Evolutionary conservation across 2,888 invertebrate genomes (phyloP).

Genomic region (Agrochola lychnidis): DNA sequence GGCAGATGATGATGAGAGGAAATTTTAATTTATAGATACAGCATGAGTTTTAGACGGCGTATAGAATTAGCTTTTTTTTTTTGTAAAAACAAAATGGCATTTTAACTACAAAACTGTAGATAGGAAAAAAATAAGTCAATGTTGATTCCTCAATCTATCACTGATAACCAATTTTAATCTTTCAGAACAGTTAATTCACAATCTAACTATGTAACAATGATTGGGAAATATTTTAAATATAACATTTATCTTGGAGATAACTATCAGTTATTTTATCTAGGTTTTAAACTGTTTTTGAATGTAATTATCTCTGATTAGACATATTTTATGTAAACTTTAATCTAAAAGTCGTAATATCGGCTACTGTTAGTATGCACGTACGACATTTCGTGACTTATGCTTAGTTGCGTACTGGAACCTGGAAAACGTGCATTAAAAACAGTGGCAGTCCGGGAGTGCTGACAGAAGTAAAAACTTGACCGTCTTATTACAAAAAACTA

Average conservation of each 20-base stretch:
- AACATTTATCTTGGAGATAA: conserved; percentile 53
- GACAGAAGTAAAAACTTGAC: too few species aligned
- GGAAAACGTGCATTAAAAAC: neutral
- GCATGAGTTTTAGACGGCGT: too few species aligned
- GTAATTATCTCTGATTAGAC: conserved; percentile 57
- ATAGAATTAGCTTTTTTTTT: neutral
- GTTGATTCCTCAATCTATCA: conserved; percentile 27
- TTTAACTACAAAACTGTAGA: neutral
- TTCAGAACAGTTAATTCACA: conserved; percentile 44
- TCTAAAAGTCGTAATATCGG: conserved; percentile 8
- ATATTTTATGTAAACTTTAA: conserved; percentile 41
- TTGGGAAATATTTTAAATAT: conserved; percentile 44
- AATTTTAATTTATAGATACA: too few species aligned
- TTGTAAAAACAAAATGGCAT: too few species aligned
- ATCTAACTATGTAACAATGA: conserved; percentile 46
- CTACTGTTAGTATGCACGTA: conserved; percentile 43
- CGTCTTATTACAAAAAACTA: too few species aligned
- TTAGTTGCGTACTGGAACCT: neutral
- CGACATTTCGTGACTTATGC: neutral
- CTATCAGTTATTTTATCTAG: conserved; percentile 55
- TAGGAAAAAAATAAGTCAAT: neutral
- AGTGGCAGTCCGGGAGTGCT: too few species aligned
- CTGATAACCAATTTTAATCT: conserved; percentile 40
- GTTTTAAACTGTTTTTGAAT: conserved; percentile 56
- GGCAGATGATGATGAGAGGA: too few species aligned